A percentile compares a stretch with the other conserved stretches of the same genome.
Evolutionary conservation across 2,113 vertebrate species (phyloP).

Genomic region (Proterorhinus semilunaris): DNA sequence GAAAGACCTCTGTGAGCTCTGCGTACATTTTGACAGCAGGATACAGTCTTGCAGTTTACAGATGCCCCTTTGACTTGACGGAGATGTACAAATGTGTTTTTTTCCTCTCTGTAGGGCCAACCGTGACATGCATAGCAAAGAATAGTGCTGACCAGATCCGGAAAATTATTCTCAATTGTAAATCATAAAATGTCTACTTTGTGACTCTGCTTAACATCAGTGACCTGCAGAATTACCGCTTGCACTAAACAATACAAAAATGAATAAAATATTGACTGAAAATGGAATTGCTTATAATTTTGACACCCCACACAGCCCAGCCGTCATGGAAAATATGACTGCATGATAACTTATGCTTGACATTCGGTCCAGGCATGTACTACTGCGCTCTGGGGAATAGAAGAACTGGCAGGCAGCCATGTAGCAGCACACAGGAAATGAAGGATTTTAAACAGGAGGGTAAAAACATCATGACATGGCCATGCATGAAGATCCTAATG

Average conservation of each 20-base stretch:
- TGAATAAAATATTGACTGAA: slow-evolving; percentile 28
- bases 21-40: background rate
- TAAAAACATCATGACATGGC: background rate
- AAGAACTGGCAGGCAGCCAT: slow-evolving; percentile 13
- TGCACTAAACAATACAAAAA: slow-evolving; percentile 37
- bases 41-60: background rate
- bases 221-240: slow-evolving; percentile 25
- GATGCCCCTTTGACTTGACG: slow-evolving; percentile 24
- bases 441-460: background rate
- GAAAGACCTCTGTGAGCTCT: background rate
- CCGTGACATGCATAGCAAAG: slow-evolving; percentile 13
- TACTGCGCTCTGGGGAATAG: background rate
- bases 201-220: slow-evolving; percentile 48
- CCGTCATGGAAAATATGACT: slow-evolving; percentile 12
- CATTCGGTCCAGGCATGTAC: background rate
- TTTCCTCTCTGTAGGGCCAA: slow-evolving; percentile 11
- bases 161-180: slow-evolving; percentile 16
- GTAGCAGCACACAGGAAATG: slow-evolving; percentile 2
- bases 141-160: slow-evolving; percentile 14
- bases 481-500: slow-evolving; percentile 32
- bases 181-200: background rate
- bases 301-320: slow-evolving; percentile 17
- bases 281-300: slow-evolving; percentile 32
- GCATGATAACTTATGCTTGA: slow-evolving; percentile 7
- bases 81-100: slow-evolving; percentile 8